A percentile compares a stretch with the other conserved stretches of the same genome.
Evolutionary conservation across 2,113 vertebrate genomes (phyloP).

Genomic region (Rhabdornis inornatus): DNA sequence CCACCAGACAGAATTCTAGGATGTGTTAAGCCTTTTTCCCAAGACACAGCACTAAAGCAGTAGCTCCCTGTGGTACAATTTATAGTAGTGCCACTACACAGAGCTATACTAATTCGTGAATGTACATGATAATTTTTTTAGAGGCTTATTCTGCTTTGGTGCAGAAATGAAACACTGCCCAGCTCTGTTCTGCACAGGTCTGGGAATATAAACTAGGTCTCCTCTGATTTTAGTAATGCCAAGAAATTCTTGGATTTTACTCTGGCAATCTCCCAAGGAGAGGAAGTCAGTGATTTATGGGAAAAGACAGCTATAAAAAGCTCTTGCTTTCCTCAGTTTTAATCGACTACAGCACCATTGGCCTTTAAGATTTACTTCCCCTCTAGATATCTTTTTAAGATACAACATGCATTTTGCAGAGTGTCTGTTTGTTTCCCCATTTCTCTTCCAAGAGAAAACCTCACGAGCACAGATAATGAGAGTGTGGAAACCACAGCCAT

Average conservation of each 20-base stretch:
- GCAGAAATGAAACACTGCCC: slow-evolving; percentile 18
- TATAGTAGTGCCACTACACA: not conserved
- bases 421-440: not conserved
- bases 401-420: not conserved
- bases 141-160: not conserved
- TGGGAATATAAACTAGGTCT: slow-evolving; percentile 33
- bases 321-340: slow-evolving; percentile 43
- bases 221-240: slow-evolving; percentile 10
- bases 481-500: not conserved
- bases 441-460: not conserved
- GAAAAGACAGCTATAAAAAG: slow-evolving; percentile 52
- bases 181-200: not conserved
- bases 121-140: not conserved
- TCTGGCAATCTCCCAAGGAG: slow-evolving; percentile 50
- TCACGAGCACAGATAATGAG: not conserved
- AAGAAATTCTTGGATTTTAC: slow-evolving; percentile 60
- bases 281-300: slow-evolving; percentile 37
- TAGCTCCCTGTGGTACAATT: not conserved
- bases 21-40: not conserved
- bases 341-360: slow-evolving; percentile 23
- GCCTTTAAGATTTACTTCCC: slow-evolving; percentile 16
- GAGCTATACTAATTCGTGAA: not conserved
- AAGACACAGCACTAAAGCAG: not conserved
- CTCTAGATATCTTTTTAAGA: not conserved
- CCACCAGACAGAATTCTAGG: not conserved